phyloP scores from a whole-genome alignment of 2,113 vertebrate genomes.

The Dascyllus trimaculatus region DNA sequence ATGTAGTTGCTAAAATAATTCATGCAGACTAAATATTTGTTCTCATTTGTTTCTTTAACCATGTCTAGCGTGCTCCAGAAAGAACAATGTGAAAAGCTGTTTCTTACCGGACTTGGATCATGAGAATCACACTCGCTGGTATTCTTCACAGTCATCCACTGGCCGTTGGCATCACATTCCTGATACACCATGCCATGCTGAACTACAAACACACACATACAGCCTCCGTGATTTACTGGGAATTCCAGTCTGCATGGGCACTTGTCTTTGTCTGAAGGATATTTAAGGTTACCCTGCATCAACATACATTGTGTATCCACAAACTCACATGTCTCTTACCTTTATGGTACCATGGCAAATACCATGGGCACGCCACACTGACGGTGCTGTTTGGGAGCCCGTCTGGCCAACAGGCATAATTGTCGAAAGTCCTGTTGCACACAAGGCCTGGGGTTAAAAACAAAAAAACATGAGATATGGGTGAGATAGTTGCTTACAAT shows the following conservation, averaged over 20 bases:
- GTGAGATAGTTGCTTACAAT: background rate
- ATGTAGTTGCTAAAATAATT: background rate
- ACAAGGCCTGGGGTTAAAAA: slow-evolving; percentile 84
- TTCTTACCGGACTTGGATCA: slow-evolving; percentile 73
- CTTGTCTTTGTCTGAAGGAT: slow-evolving; percentile 8
- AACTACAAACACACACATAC: slow-evolving; percentile 81
- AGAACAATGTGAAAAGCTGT: background rate
- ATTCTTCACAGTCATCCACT: slow-evolving; percentile 87
- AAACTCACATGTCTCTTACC: slow-evolving; percentile 78
- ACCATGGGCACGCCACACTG: slow-evolving; percentile 94
- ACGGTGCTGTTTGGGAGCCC: slow-evolving; percentile 91
- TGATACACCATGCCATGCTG: slow-evolving; percentile 89
- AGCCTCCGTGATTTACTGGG: slow-evolving; percentile 9
- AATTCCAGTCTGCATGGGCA: background rate
- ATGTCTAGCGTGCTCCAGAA: background rate
- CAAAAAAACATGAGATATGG: background rate
- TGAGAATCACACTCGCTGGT: slow-evolving; percentile 88
- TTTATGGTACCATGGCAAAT: slow-evolving; percentile 91
- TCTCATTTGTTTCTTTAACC: background rate
- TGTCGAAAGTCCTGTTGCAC: slow-evolving; percentile 93
- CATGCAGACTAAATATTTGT: background rate
- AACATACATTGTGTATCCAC: background rate
- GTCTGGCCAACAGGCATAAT: slow-evolving; percentile 94
- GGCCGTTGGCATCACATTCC: slow-evolving; percentile 89
- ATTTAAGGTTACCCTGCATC: slow-evolving; percentile 3